Evolutionary conservation across 2,113 vertebrate species (phyloP).

Genomic region (Podilymbus podiceps): DNA sequence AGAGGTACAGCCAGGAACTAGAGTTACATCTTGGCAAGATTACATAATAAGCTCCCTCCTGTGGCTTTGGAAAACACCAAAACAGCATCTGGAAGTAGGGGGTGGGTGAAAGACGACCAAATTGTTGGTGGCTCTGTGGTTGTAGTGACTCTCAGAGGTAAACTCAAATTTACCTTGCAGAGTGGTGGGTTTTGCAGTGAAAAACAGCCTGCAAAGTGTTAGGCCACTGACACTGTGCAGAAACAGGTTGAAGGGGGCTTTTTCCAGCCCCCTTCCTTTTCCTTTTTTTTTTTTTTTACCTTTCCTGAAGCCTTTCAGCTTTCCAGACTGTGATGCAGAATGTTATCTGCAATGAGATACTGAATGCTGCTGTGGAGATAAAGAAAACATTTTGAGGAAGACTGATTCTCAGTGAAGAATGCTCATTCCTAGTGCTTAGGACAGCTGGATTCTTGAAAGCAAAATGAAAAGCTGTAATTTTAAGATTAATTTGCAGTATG

Average conservation of each 20-base stretch:
- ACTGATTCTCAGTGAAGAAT: accelerated
- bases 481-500: neutral
- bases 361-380: neutral
- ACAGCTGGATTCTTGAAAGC: neutral
- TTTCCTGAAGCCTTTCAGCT: neutral
- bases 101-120: neutral
- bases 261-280: neutral
- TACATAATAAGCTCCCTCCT: neutral
- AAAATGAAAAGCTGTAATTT: neutral
- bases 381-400: neutral
- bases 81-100: neutral
- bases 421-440: neutral
- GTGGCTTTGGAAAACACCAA: neutral
- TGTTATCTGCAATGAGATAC: neutral
- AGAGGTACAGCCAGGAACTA: conserved; percentile 10
- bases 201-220: neutral
- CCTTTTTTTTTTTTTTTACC: neutral
- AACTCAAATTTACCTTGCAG: neutral
- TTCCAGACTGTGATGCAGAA: neutral
- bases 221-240: too few relatives aligned
- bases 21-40: neutral
- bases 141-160: neutral
- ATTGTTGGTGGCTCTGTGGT: neutral
- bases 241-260: neutral
- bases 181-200: neutral